Base-by-base conservation (phyloP, 2,888 invertebrate species). In the Sacculina carcini region DNA sequence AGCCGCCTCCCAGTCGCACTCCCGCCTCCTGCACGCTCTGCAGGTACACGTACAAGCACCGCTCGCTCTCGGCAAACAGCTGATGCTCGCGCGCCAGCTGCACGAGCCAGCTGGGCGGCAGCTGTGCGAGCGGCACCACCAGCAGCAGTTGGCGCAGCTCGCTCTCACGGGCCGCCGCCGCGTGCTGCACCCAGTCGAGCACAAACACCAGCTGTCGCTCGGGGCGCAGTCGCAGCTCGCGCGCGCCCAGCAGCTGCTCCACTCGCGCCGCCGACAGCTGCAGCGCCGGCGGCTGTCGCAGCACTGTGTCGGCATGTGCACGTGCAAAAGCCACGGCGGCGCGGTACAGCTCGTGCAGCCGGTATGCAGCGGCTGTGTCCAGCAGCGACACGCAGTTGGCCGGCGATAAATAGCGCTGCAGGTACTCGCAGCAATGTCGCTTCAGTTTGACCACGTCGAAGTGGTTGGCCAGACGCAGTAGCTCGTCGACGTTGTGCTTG, bases 381-480 rank as follows among this genome's bases (percentile, higher is more conserved):
- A 71, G 71, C 7, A 74, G 73, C 55, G 71, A 70, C 23, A 76
- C 65, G 63, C 76, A 75, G 64, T 76, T 77, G 51, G 71, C 69
- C 42, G 72, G 63, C 61, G 72, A 73, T 56, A 77, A 60, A 63
- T 73, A 73, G 50, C 73, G 66, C 56, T 74, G 71, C 58, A 77
- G 63, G 59, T 73, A 76, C 59, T 75, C 74, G 52, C 73, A 72
- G 65, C 77, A 77, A 60, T 75, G 73, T 56, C 65, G 65, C 60
- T 75, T 73, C 56, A 77, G 63, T 62, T 71, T 71, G 31, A 67
- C 65, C 53, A 76, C 69, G 59, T 75, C 65, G 62, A 76, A 74
- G 61, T 73, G 73, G 62, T 75, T 74, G 14, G 76, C 71, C 51
- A 77, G 63, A 56, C 72, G 66, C 40, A 77, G 63, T 47, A 77